Evolutionary conservation across 2,113 vertebrate genomes (phyloP).

Genomic region (Antennarius striatus): DNA sequence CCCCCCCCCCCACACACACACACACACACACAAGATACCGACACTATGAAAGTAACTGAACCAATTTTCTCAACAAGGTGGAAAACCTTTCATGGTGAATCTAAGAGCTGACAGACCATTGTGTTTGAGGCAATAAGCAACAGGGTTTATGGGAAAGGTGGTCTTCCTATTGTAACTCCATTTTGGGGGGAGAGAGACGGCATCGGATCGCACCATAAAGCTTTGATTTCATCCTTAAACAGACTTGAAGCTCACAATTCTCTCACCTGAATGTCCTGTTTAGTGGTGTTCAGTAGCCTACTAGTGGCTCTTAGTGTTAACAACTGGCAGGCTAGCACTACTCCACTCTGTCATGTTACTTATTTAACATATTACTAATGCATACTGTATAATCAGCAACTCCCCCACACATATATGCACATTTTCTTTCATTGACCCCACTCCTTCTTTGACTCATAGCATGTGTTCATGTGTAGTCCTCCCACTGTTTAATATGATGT

Average conservation of each 20-base stretch:
- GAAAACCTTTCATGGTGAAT: not conserved
- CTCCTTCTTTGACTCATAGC: not conserved
- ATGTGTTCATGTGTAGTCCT: not conserved
- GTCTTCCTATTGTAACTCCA: no score
- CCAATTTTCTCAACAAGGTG: not conserved
- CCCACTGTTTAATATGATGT: slow-evolving; percentile 13
- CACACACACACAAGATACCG: slow-evolving; percentile 1
- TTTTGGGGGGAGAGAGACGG: no score
- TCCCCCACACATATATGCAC: not conserved
- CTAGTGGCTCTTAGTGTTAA: no score
- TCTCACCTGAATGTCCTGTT: no score
- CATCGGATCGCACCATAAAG: no score
- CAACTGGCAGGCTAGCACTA: not conserved
- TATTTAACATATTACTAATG: not conserved
- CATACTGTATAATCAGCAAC: not conserved
- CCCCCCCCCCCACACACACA: not conserved
- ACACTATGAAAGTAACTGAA: not conserved
- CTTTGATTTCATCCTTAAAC: no score
- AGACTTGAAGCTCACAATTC: no score
- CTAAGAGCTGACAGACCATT: not conserved
- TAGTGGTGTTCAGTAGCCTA: no score
- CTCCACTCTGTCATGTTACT: slow-evolving; percentile 1
- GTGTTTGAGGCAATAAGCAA: not conserved
- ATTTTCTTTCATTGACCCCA: not conserved
- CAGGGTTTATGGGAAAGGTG: not conserved